These are phyloP conservation scores for Motacilla tschutschensis DNA, from an alignment of 2,113 vertebrate species.

Conservation along the genomic window DNA sequence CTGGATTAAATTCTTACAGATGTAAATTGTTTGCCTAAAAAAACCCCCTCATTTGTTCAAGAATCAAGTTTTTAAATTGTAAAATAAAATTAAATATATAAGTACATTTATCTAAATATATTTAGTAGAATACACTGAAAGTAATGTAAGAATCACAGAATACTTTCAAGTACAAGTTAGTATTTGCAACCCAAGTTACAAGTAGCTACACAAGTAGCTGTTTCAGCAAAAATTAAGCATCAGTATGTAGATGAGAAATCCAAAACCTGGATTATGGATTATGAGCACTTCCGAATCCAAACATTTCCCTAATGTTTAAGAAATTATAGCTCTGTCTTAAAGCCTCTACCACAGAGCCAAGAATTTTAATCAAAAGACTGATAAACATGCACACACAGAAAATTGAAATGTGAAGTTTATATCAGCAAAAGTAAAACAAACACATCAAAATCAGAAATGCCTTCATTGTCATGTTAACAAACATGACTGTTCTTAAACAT, in stretches of 20 bases:
- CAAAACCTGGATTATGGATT: not conserved
- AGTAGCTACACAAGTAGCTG: not conserved
- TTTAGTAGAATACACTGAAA: not conserved
- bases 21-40: not conserved
- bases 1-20: not conserved
- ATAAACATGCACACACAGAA: not conserved
- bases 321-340: not conserved
- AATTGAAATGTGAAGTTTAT: not conserved
- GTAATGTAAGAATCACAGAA: not conserved
- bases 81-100: not conserved
- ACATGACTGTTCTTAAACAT: not conserved
- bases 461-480: not conserved
- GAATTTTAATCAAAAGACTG: not conserved
- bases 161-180: not conserved
- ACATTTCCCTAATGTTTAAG: not conserved
- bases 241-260: not conserved
- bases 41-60: not conserved
- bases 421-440: not conserved
- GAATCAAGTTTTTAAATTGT: not conserved
- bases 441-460: not conserved
- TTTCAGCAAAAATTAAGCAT: not conserved
- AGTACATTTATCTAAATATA: not conserved
- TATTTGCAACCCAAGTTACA: not conserved
- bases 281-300: not conserved
- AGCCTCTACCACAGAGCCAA: not conserved